Base-by-base conservation (phyloP, 2,113 vertebrate species). In the Corythornis cristatus region DNA sequence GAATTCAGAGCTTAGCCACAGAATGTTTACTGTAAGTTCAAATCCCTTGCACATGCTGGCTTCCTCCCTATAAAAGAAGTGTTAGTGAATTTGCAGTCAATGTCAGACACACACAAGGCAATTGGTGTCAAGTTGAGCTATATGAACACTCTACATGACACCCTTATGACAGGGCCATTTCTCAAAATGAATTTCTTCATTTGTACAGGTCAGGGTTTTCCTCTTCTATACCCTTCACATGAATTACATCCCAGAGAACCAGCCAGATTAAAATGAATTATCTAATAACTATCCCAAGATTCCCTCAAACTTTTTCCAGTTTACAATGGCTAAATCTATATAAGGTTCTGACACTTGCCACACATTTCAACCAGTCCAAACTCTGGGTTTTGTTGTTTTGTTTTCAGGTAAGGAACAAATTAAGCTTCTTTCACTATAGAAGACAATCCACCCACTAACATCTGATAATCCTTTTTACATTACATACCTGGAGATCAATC, bases 61-160 rank as follows among this genome's bases (percentile, higher is more conserved):
- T 85, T 82, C 22, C 31, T 28, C 16, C 85, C 95, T 96, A 79
- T 28, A 89, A 95, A 65, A 84, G 7, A 88, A 78, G n/a, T 40
- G 45, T 6, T 15, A 5, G 61, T 76, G 25, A 57, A 61, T 29
- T 48, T 53, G 22, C 25, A 72, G 46, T 80, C 31, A 74, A 28
- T 2, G 23, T 50, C 1, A 1, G 8, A 64, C 17, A 75, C 11
- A 29, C 8, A 40, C 57, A 16, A 31, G 20, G 8, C 9, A 74
- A 60, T 8, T 57, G 23, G 16, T 33, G 6, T 25, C 45, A 57
- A 15, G 9, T 0, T 68, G 82, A 79, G 19, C 31, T 64, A 7
- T 9, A 64, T 13, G 26, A 90, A 56, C 15, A 20, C 17, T 11
- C 16, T 50, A 42, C 3, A 2, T 4, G 11, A 46, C 29, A 57